A percentile compares a stretch with the other conserved stretches of the same genome.
Evolutionary conservation across 2,113 vertebrate genomes (phyloP).

Genomic region (Motacilla alba): DNA sequence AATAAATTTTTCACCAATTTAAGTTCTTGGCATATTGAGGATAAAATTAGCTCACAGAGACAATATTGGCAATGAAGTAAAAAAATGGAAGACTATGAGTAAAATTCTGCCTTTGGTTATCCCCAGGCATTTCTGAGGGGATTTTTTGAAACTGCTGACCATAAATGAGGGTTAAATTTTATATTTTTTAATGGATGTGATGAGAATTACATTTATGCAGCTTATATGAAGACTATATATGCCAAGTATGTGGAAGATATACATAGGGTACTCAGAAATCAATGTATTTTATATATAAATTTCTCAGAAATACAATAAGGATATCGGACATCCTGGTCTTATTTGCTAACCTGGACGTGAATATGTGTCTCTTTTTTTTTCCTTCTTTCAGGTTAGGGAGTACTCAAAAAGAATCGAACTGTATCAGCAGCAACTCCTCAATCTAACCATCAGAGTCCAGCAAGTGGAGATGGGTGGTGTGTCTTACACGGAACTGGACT

Average conservation of each 20-base stretch:
- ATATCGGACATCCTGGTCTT: background rate
- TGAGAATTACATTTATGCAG: background rate
- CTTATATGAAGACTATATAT: background rate
- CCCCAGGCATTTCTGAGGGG: constrained; percentile 1
- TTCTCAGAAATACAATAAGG: background rate
- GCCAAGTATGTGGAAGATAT: background rate
- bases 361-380: background rate
- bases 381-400: constrained; percentile 72
- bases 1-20: background rate
- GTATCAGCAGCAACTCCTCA: constrained; percentile 76
- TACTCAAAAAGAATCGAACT: constrained; percentile 72
- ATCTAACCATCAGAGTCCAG: constrained; percentile 76
- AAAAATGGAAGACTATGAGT: background rate
- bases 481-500: constrained; percentile 73
- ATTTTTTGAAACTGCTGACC: background rate
- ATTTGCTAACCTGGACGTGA: background rate
- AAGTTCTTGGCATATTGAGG: background rate
- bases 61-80: constrained; percentile 16
- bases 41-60: constrained; percentile 41
- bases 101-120: constrained; percentile 34
- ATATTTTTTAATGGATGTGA: background rate
- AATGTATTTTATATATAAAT: background rate
- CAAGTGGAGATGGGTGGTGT: constrained; percentile 72
- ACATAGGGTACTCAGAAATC: background rate
- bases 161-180: constrained; percentile 23